Conservation (phyloP, 2,113 vertebrate species). For the Tupaia tana region DNA sequence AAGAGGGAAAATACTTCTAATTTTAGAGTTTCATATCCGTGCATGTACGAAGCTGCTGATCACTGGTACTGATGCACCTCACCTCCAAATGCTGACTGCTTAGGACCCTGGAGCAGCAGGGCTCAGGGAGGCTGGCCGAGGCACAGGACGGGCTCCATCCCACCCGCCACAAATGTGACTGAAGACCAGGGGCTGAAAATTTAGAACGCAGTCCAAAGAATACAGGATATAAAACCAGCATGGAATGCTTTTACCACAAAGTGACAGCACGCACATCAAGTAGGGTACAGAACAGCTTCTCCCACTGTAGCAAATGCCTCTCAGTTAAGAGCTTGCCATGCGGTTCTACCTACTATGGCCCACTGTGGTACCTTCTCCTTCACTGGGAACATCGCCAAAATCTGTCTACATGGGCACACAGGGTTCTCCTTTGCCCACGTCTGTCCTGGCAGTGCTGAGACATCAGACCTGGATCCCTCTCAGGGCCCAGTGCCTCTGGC, state of each 20-base stretch:
- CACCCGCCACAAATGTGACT: no score
- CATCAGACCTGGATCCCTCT: not conserved
- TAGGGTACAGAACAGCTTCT: not conserved
- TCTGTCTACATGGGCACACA: no score
- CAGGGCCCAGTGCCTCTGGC: not conserved
- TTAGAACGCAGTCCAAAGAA: not conserved
- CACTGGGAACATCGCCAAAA: no score
- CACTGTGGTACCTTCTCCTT: no score
- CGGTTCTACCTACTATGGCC: no score
- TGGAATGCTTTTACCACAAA: not conserved
- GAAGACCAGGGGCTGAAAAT: not conserved
- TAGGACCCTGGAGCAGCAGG: not conserved
- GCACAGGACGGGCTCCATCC: rapidly evolving
- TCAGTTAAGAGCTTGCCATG: not conserved
- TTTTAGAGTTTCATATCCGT: not conserved
- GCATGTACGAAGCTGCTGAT: no score
- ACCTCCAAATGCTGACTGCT: rapidly evolving
- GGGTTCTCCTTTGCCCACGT: not conserved
- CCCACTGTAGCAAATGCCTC: not conserved
- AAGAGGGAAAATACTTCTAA: not conserved
- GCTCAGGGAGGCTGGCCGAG: not conserved
- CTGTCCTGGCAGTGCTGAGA: not conserved
- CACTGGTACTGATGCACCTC: not conserved
- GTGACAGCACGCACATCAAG: not conserved
- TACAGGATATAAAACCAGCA: not conserved